Evolutionary conservation across 2,797 vertebrate genomes (phyloP).

Genomic region (Otolemur crassicaudatus): DNA sequence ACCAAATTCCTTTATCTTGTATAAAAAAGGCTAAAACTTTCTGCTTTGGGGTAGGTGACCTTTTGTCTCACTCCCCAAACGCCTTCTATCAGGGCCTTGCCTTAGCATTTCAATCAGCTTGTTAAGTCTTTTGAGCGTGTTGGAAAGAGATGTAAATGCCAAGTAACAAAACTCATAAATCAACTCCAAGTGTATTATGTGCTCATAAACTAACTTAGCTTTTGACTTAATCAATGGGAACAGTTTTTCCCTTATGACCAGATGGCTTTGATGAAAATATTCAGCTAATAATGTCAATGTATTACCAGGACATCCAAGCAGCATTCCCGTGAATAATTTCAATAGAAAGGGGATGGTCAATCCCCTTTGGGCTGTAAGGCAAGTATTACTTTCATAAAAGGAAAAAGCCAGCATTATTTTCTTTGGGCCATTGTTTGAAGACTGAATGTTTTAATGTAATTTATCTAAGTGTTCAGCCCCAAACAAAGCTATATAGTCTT

Average conservation of each 20-base stretch:
- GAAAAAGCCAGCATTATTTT: conserved; percentile 64
- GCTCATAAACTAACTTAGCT: conserved; percentile 56
- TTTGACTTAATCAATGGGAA: conserved; percentile 59
- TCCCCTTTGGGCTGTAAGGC: conserved; percentile 39
- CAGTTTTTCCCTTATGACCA: conserved; percentile 54
- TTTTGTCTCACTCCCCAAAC: neutral
- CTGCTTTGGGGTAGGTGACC: neutral
- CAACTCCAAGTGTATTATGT: conserved; percentile 34
- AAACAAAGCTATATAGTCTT: conserved; percentile 62
- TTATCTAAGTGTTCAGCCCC: conserved; percentile 63
- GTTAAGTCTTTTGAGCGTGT: conserved; percentile 29
- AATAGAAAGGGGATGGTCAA: conserved; percentile 43
- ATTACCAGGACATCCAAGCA: conserved; percentile 34
- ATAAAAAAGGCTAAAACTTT: conserved; percentile 49
- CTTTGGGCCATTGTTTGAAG: conserved; percentile 70
- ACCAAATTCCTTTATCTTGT: neutral
- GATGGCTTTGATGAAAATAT: conserved; percentile 57
- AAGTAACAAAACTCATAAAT: conserved; percentile 53
- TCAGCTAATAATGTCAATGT: conserved; percentile 40
- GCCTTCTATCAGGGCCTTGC: neutral
- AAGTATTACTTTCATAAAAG: conserved; percentile 72
- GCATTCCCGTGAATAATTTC: conserved; percentile 39
- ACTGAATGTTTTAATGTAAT: conserved; percentile 72
- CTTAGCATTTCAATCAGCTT: neutral
- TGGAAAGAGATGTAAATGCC: conserved; percentile 52